Percentiles rank a stretch among this genome's conserved stretches.
phyloP scores from a whole-genome alignment of 2,888 invertebrate genomes.

The Sicus ferrugineus region DNA sequence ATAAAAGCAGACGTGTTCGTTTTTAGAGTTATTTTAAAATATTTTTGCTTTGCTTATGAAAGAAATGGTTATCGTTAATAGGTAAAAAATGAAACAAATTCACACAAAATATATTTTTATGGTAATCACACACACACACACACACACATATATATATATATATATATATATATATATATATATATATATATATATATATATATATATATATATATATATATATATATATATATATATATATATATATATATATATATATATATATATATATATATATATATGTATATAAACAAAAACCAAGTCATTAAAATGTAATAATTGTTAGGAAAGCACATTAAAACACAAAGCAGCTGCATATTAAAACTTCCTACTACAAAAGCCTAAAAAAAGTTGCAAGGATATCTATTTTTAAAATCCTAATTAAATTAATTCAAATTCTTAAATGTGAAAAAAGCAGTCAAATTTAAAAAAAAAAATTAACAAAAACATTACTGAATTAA shows the following conservation, averaged over 20 bases:
- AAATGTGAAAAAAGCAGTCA: neutral
- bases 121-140: neutral
- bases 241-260: neutral
- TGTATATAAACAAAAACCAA: neutral
- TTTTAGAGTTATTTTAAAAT: neutral
- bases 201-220: neutral
- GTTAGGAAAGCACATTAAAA: neutral
- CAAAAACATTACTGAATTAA: slow-evolving; percentile 23
- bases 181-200: neutral
- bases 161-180: neutral
- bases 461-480: slow-evolving; percentile 32
- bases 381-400: too few relatives aligned
- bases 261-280: neutral
- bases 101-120: neutral
- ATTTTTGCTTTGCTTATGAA: neutral
- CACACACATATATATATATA: neutral
- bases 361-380: neutral
- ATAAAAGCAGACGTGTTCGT: neutral
- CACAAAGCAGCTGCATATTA: neutral
- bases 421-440: too few relatives aligned
- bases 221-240: neutral
- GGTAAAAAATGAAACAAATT: neutral
- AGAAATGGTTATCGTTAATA: neutral
- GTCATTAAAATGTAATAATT: neutral
- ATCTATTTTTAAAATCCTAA: neutral